Base-by-base conservation (phyloP, 2,113 vertebrate species). In the Tenrec ecaudatus region DNA sequence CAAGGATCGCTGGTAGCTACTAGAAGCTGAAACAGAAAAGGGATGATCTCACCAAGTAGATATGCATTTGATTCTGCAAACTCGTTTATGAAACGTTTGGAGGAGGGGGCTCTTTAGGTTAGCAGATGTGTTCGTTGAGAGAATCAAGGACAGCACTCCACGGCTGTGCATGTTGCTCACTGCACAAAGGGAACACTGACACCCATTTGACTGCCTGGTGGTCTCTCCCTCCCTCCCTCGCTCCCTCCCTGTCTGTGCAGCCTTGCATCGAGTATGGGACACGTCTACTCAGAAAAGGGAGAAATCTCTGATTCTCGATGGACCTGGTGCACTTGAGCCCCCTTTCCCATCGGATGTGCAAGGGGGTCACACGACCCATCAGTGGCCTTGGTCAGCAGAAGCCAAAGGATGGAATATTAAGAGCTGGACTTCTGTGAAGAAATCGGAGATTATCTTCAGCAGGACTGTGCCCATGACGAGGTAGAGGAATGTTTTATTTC, bases 331-430 rank as follows among this genome's bases (percentile, higher is more conserved):
- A 82, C 60, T 47, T 15, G 57, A 82, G 5, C 19, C 40, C 62
- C 22, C 36, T 27, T 6, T 31, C 62, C 83, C 57, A 38, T 68
- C 2, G 68, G 58, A 80, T 47, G 38, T 31, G 33, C 71, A 38
- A 2, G n/a, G 11, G 14, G 29, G 31, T 15, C 17, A 0, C 0
- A 3, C 12, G 9, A 53, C 6, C 47, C 6, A 29, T 71, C 25
- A 11, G 6, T 82, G 58, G 60, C 60, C 66, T 84, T 78, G 43
- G 11, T 82, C 62, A 58, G 1, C 38, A 38, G 53, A 78, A 8
- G 8, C 22, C 27, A 15, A 0, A 8, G 27, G 7, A 25, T 19
- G 2, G 76, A 68, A 47, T 77, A 64, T 40, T 25, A 10, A 64
- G 23, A 27, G 9, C 5, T 66, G 64, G 12, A 47, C 0, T 29